These are phyloP conservation scores for Mormyrus hasselquistii DNA, from an alignment of 2,797 vertebrate genomes.

Conservation along the genomic window DNA sequence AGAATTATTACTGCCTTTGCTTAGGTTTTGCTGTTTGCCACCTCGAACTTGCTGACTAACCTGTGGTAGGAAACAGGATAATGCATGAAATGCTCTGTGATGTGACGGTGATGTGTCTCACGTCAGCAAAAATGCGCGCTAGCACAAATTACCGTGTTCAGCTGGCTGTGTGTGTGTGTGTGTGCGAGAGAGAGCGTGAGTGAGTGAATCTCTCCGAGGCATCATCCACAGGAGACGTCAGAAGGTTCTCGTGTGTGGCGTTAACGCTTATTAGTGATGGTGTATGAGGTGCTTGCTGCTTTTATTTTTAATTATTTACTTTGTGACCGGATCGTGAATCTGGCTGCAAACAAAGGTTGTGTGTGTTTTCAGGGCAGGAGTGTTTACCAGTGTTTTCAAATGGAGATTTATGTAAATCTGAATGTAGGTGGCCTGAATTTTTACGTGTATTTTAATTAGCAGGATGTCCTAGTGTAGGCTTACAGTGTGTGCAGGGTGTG, in stretches of 20 bases:
- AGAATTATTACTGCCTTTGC: neutral
- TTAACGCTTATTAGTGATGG: neutral
- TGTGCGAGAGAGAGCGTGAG: neutral
- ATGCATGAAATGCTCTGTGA: neutral
- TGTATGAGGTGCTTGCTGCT: neutral
- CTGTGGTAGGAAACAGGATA: neutral
- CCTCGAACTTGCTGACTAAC: neutral
- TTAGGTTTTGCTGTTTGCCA: neutral
- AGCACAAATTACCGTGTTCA: neutral
- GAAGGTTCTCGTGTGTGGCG: neutral
- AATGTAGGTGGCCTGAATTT: constrained; percentile 1
- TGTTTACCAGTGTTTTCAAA: neutral
- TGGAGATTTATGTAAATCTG: neutral
- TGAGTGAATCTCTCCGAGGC: neutral
- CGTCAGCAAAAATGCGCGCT: neutral
- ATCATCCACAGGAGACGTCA: neutral
- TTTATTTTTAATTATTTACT: neutral
- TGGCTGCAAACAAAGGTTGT: neutral
- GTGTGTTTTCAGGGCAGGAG: neutral
- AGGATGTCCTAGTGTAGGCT: neutral
- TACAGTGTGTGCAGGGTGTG: neutral
- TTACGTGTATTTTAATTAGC: neutral
- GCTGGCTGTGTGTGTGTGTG: neutral
- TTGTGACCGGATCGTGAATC: neutral
- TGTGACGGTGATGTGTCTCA: neutral